Evolutionary conservation across 2,888 invertebrate species (phyloP).

Genomic region (Tetragnatha montana): DNA sequence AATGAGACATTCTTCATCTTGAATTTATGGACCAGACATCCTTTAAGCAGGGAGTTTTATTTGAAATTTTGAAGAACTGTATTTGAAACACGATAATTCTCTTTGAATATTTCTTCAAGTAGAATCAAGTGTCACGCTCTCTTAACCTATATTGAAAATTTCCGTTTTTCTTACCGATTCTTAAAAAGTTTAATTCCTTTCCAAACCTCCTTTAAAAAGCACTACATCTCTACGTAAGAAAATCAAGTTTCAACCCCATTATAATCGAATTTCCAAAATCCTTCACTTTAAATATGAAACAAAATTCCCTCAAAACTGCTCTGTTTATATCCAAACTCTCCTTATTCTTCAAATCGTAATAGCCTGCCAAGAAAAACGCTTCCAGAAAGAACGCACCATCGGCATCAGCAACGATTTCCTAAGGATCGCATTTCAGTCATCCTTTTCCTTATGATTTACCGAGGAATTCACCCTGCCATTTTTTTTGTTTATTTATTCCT

Average conservation of each 20-base stretch:
- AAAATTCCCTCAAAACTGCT: slow-evolving; percentile 17
- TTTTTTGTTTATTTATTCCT: slow-evolving; percentile 21
- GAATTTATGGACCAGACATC: too few species aligned
- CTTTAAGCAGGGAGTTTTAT: too few species aligned
- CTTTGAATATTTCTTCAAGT: too few species aligned
- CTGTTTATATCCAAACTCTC: slow-evolving; percentile 44
- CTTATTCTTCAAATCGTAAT: slow-evolving; percentile 16
- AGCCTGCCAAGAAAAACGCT: slow-evolving; percentile 12
- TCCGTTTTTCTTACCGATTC: too few species aligned
- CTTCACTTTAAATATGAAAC: slow-evolving; percentile 2
- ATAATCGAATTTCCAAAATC: slow-evolving; percentile 45
- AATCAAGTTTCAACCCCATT: slow-evolving; percentile 33
- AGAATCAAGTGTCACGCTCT: too few species aligned
- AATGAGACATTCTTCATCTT: too few species aligned
- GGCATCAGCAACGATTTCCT: slow-evolving; percentile 43
- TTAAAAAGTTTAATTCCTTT: too few species aligned
- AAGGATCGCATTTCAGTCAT: slow-evolving; percentile 59
- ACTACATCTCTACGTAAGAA: neutral
- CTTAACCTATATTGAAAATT: too few species aligned
- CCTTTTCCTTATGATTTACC: slow-evolving; percentile 57
- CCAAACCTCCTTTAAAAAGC: too few species aligned
- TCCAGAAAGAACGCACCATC: slow-evolving; percentile 35
- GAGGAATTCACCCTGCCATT: slow-evolving; percentile 46
- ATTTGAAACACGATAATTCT: too few species aligned
- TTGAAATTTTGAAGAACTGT: too few species aligned